Evolutionary conservation across 2,113 vertebrate genomes (phyloP).

Genomic region (Casuarius casuarius): DNA sequence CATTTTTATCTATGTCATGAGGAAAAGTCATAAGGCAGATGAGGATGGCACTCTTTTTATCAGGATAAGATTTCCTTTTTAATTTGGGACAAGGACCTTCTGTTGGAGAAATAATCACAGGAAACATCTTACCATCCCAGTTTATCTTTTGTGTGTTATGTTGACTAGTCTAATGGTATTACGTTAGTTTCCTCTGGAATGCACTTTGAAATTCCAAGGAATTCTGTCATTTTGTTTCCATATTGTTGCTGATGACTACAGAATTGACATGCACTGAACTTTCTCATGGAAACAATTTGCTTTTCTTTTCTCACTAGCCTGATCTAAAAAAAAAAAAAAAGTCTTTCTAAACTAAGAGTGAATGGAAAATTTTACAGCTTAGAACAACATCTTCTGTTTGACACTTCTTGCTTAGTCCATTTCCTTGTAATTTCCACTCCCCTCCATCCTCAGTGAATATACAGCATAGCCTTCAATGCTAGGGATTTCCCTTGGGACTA

Average conservation of each 20-base stretch:
- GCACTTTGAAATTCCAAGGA: not conserved
- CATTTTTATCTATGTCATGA: not conserved
- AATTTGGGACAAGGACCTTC: not conserved
- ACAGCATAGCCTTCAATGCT: not conserved
- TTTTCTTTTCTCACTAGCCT: not conserved
- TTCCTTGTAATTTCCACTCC: not conserved
- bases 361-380: not conserved
- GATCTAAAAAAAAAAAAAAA: not conserved
- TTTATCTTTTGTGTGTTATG: not conserved
- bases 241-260: not conserved
- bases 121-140: not conserved
- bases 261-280: not conserved
- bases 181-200: not conserved
- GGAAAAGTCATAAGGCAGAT: not conserved
- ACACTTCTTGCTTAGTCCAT: not conserved
- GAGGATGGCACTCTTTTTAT: accelerated
- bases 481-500: not conserved
- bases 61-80: not conserved
- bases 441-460: not conserved
- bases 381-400: not conserved
- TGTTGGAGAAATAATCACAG: not conserved
- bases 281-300: not conserved
- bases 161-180: not conserved
- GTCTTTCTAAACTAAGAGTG: not conserved
- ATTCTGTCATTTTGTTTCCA: not conserved